These are phyloP conservation scores for Eupelmus urozonus DNA, from an alignment of 2,888 invertebrate species.

Conservation along the genomic window DNA sequence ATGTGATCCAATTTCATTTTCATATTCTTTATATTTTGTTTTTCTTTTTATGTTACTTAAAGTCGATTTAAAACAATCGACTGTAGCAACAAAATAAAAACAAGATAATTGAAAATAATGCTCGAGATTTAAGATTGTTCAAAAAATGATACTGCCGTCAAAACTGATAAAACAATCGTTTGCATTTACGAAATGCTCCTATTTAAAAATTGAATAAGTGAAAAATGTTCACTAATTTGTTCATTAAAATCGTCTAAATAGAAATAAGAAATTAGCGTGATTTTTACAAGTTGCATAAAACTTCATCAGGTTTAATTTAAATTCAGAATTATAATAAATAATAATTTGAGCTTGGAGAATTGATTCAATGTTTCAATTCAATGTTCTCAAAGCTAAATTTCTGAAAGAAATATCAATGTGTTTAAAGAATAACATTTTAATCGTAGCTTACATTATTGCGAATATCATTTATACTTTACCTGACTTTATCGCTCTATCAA, in stretches of 20 bases:
- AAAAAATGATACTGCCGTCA: slow-evolving; percentile 9
- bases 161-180: slow-evolving; percentile 25
- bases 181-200: slow-evolving; percentile 15
- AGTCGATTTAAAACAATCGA: slow-evolving; percentile 1
- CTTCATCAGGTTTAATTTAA: no score
- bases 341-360: no score
- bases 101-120: neutral
- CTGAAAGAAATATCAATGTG: no score
- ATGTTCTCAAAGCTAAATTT: no score
- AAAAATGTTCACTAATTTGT: neutral
- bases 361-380: no score
- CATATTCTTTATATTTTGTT: slow-evolving; percentile 27
- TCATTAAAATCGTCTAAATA: no score
- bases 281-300: no score
- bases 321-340: no score
- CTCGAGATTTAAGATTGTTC: neutral
- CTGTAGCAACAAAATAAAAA: neutral
- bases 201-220: slow-evolving; percentile 10
- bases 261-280: no score
- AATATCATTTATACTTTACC: slow-evolving; percentile 8
- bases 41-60: slow-evolving; percentile 1
- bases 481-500: neutral
- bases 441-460: neutral
- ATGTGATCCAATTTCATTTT: slow-evolving; percentile 19
- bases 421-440: no score